phyloP scores from a whole-genome alignment of 2,888 invertebrate genomes.

The Ectemnius lituratus region DNA sequence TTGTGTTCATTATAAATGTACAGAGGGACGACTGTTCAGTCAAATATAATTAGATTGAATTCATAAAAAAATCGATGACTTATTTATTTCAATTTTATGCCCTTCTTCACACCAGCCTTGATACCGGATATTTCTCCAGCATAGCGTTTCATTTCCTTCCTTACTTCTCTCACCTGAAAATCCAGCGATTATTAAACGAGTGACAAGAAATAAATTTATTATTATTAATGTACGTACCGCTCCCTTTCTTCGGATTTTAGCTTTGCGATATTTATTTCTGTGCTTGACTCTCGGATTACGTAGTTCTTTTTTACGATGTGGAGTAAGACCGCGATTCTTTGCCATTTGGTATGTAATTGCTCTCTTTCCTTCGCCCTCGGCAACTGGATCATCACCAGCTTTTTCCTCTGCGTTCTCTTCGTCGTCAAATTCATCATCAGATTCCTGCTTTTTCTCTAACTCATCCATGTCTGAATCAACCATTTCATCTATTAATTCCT shows the following conservation, averaged over 20 bases:
- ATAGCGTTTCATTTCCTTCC: conserved; percentile 90
- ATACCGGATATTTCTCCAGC: conserved; percentile 97
- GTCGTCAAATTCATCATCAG: conserved; percentile 17
- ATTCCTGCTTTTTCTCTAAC: background rate
- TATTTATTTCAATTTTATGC: conserved; percentile 90
- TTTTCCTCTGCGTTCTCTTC: conserved; percentile 43
- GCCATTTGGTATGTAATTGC: conserved; percentile 95
- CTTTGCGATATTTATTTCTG: conserved; percentile 94
- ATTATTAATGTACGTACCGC: conserved; percentile 81
- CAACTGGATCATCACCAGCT: conserved; percentile 37
- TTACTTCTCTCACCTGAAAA: conserved; percentile 85
- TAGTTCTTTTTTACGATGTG: conserved; percentile 93
- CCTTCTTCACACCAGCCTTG: conserved; percentile 91
- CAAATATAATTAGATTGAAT: conserved; percentile 5
- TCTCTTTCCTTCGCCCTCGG: conserved; percentile 81
- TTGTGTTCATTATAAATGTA: background rate
- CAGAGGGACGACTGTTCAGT: background rate
- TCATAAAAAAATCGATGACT: conserved; percentile 23
- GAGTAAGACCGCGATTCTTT: conserved; percentile 96
- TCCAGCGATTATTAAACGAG: conserved; percentile 36
- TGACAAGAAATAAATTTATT: background rate
- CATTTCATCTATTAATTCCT: conserved; percentile 11
- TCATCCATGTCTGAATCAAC: background rate
- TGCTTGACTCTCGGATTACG: conserved; percentile 98
- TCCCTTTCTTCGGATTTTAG: conserved; percentile 94